Evolutionary conservation across 2,888 invertebrate species (phyloP).

Genomic region (Apodemia duryi): DNA sequence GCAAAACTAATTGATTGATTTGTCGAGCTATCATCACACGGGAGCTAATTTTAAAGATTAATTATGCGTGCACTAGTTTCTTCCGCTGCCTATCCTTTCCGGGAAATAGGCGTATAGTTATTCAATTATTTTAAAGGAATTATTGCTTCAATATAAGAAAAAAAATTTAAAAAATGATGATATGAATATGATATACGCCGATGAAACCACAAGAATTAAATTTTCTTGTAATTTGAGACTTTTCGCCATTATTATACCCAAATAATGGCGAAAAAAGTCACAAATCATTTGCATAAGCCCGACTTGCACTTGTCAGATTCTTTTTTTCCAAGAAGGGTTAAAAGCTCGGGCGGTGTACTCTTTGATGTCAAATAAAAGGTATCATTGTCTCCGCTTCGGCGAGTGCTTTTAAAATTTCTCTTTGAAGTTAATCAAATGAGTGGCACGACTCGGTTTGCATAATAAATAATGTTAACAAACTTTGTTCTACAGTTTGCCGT

Average conservation of each 20-base stretch:
- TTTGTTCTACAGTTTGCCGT: slow-evolving; percentile 45
- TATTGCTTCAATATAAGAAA: too few relatives aligned
- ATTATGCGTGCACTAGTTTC: too few relatives aligned
- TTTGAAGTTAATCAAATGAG: slow-evolving; percentile 69
- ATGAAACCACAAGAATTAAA: background rate
- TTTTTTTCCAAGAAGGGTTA: slow-evolving; percentile 41
- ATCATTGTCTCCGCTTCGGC: slow-evolving; percentile 63
- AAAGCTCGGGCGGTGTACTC: slow-evolving; percentile 48
- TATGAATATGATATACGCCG: background rate
- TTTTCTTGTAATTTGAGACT: too few relatives aligned
- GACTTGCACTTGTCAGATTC: slow-evolving; percentile 6
- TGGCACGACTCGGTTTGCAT: slow-evolving; percentile 53
- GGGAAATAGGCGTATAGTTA: too few relatives aligned
- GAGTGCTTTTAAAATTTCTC: slow-evolving; percentile 60
- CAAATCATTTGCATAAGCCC: slow-evolving; percentile 3
- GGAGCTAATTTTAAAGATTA: too few relatives aligned
- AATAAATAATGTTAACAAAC: slow-evolving; percentile 57
- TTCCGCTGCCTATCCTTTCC: too few relatives aligned
- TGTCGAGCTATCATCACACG: too few relatives aligned
- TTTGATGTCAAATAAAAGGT: slow-evolving; percentile 68
- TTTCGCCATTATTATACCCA: background rate
- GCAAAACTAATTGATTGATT: too few relatives aligned
- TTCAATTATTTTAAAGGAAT: too few relatives aligned
- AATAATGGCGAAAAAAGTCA: background rate
- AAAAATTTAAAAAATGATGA: too few relatives aligned